A percentile compares a stretch with the other conserved stretches of the same genome.
These are phyloP conservation scores for Sparus aurata DNA, from an alignment of 2,797 vertebrate species.

Conservation along the genomic window DNA sequence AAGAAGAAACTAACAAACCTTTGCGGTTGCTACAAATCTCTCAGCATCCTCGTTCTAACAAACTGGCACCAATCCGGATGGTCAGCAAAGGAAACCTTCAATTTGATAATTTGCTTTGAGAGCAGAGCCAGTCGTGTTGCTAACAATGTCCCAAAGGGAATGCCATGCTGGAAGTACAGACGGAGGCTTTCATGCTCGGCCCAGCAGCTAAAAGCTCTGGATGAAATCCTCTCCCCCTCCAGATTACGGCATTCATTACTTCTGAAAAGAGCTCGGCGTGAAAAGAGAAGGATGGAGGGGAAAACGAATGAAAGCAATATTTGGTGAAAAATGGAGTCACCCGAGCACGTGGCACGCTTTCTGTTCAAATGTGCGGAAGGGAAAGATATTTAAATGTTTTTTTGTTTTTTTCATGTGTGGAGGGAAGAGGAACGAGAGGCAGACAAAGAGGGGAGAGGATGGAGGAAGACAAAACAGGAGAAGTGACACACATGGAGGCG, in stretches of 20 bases:
- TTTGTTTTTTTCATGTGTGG: not conserved
- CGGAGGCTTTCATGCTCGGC: constrained; percentile 63
- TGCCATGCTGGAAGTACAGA: constrained; percentile 41
- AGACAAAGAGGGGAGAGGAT: not conserved
- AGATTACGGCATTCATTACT: constrained; percentile 72
- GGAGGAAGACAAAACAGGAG: not conserved
- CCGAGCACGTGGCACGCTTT: not conserved
- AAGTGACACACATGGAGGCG: constrained; percentile 1
- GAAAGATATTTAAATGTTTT: constrained; percentile 20
- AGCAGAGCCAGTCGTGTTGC: constrained; percentile 41
- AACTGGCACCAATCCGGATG: constrained; percentile 19
- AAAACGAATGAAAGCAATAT: constrained; percentile 28
- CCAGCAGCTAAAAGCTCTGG: constrained; percentile 69
- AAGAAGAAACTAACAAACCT: not conserved
- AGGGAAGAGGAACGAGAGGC: not conserved
- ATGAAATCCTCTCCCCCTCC: constrained; percentile 64
- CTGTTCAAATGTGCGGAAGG: constrained; percentile 22
- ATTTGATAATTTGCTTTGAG: constrained; percentile 54
- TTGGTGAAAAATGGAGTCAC: constrained; percentile 37
- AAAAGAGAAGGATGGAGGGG: constrained; percentile 34
- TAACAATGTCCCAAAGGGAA: constrained; percentile 59
- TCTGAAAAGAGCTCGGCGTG: constrained; percentile 58
- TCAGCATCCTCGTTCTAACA: not conserved
- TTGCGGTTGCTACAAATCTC: not conserved
- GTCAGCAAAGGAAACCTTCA: constrained; percentile 30